Base-by-base conservation (phyloP, 2,797 vertebrate genomes). In the Rachycentron canadum region DNA sequence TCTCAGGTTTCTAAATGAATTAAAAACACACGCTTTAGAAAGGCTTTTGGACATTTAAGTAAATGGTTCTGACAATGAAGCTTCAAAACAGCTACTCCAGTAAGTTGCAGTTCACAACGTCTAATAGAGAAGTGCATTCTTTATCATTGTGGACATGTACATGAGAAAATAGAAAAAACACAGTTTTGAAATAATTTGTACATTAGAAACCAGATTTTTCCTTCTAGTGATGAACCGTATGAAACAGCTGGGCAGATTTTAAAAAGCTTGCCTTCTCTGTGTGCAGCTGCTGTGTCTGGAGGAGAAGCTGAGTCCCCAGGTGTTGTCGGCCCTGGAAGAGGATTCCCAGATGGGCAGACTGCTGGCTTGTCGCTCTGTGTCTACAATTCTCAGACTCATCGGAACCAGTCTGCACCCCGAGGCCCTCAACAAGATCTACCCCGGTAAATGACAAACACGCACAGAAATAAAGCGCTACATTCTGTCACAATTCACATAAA, bases 301-400 rank as follows among this genome's bases (percentile, higher is more conserved):
- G 83, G 93, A 93, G 3, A 77, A 72, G 9, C 82, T 98, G 67
- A 90, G 89, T 86, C 93, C 96, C 4, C 91, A 81, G 2, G 26
- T 98, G 57, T 76, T 99, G 68, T 93, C 95, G 0, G 90, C 95
- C 1, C 79, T 99, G 91, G 97, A 98, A 1, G 98, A 99, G 75
- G 97, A 99, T 69, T 96, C 97, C 1, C 95, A 95, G 88, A 96
- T 92, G 74, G 85, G 94, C 34, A 94, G 97, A 1, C 77, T 97
- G 28, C 56, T 96, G 43, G 97, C 97, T 25, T 98, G 97, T 82
- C 96, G 89, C 26, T 95, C 96, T 57, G 56, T 98, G 21, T 84
- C 82, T 16, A 28, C 76, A 12, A 82, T 97, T 5, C 81, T 99
- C 13, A 86, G 84, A 43, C 84, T 90, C 68, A 90, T 93, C 7